Evolutionary conservation across 1,140 invertebrate species (phyloP).

Genomic region (Cylas formicarius): DNA sequence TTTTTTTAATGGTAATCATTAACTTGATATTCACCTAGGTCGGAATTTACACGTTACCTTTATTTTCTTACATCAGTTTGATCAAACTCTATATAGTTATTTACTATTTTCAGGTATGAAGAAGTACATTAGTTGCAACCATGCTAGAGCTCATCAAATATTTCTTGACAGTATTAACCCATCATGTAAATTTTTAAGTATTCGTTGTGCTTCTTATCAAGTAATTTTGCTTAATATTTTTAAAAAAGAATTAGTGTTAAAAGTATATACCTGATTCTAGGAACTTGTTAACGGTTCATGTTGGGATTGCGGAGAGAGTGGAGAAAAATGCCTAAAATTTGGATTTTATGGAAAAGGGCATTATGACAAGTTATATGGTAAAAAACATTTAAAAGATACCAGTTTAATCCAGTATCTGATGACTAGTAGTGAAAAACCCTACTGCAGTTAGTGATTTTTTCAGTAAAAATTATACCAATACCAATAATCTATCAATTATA

Average conservation of each 20-base stretch:
- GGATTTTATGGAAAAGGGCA: conserved; percentile 54
- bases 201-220: conserved; percentile 72
- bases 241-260: conserved; percentile 3
- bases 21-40: too few species aligned
- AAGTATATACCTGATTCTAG: conserved; percentile 37
- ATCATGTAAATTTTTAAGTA: conserved; percentile 64
- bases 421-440: conserved; percentile 59
- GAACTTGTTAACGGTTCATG: conserved; percentile 68
- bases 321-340: conserved; percentile 61
- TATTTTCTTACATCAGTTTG: too few species aligned
- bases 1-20: conserved; percentile 50
- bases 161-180: conserved; percentile 80
- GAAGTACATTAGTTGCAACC: conserved; percentile 75
- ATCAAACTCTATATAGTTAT: not conserved
- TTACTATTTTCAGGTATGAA: conserved; percentile 55
- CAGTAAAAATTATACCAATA: conserved; percentile 6
- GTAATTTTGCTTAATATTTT: conserved; percentile 34
- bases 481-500: too few species aligned
- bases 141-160: conserved; percentile 74
- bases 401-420: conserved; percentile 60
- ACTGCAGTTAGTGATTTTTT: conserved; percentile 62
- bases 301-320: conserved; percentile 57
- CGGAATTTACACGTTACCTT: too few species aligned
- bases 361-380: conserved; percentile 43
- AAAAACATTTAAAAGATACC: conserved; percentile 37